Evolutionary conservation across 1,140 invertebrate species (phyloP), one percentile per base, ranked within the genome.

Genomic region (Cotesia typhae): DNA sequence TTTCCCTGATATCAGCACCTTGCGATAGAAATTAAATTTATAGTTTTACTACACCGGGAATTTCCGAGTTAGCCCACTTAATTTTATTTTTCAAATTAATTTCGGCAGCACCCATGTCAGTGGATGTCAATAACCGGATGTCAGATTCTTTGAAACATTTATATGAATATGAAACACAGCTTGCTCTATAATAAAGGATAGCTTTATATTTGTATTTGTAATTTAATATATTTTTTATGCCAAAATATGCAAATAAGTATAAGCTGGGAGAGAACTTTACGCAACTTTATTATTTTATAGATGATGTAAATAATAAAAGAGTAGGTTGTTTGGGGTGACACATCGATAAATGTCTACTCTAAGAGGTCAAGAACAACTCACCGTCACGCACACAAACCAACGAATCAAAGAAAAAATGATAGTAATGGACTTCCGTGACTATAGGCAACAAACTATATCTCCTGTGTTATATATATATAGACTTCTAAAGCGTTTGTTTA

Each of bases 1-100:
- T 81, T 75, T 75, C 74, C 47, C 65, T 72, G n/a, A 7, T 20
- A 69, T 72, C 72, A 71, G 65, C 70, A 35, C 63, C 73, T 10
- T 9, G 10, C 41, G 6, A 47, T 47, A 47, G 41, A 47, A 6
- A 52, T 37, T 35, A 64, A 64, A 74, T 67, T 57, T 67, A 57
- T 51, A 67, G n/a, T 71, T 70, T 60, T 61, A 5, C 35, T 70
- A 66, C 12, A 64, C 20, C 38, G 57, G 20, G 47, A n/a, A 36
- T 41, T 64, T 47, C 52, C 38, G 5, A 67, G 47, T 28, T 28
- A 41, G 7, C 41, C 35, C 28, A 52, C 35, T 53, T 53, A 67
- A n/a, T 28, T 52, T n/a, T 53, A 53, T 67, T 51, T 12, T 10
- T 47, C 4, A 28, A 36, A 67, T 52, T 20, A 36, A 17, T 57